Evolutionary conservation across 2,797 vertebrate genomes (phyloP).

Genomic region (Alcedo atthis): DNA sequence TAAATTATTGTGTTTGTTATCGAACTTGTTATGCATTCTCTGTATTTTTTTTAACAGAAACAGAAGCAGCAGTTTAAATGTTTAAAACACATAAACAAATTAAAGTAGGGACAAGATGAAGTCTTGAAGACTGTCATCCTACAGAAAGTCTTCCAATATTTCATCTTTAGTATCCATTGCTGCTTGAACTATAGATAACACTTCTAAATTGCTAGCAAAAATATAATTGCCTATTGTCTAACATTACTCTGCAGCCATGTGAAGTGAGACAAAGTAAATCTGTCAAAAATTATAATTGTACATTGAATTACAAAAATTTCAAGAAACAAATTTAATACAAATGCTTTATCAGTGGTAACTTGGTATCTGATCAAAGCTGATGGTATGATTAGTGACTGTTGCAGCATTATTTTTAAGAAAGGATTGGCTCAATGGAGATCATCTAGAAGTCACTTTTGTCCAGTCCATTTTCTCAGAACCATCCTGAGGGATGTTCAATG

Average conservation of each 20-base stretch:
- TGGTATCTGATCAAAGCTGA: not conserved
- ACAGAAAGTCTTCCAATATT: not conserved
- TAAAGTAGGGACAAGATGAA: not conserved
- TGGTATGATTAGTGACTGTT: not conserved
- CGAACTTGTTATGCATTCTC: not conserved
- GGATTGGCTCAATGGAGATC: not conserved
- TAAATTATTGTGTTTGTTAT: not conserved
- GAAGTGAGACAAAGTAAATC: not conserved
- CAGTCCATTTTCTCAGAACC: not conserved
- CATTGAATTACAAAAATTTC: not conserved
- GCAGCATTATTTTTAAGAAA: not conserved
- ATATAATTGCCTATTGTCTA: not conserved
- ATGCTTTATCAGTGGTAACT: not conserved
- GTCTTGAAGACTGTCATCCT: not conserved
- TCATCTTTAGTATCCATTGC: not conserved
- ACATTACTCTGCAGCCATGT: not conserved
- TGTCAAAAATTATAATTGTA: not conserved
- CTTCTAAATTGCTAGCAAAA: not conserved
- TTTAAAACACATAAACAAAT: not conserved
- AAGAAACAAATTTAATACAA: not conserved
- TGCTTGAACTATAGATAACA: not conserved
- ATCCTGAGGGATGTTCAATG: not conserved
- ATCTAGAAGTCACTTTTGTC: not conserved
- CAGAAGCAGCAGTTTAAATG: not conserved
- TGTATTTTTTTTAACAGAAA: not conserved